Percentiles rank a stretch among this genome's conserved stretches.
These are phyloP conservation scores for Genyomyrus donnyi DNA, from an alignment of 2,113 vertebrate species.

Conservation along the genomic window DNA sequence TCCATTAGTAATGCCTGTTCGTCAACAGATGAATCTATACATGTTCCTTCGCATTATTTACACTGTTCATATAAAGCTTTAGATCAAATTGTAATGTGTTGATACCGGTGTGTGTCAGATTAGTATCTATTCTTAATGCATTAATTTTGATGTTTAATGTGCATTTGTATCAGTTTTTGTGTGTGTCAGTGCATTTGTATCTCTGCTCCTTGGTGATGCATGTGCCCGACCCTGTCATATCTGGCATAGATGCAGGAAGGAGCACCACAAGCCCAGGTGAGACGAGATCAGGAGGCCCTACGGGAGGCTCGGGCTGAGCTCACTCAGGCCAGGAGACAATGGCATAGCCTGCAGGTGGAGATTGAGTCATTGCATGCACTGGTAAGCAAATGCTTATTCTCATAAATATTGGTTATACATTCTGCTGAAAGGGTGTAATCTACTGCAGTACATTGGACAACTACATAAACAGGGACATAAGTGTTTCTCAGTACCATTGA, in stretches of 20 bases:
- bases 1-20: neutral
- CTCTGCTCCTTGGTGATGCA: neutral
- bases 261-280: conserved; percentile 71
- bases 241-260: conserved; percentile 58
- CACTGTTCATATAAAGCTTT: neutral
- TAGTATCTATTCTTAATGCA: neutral
- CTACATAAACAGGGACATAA: neutral
- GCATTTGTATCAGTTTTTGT: neutral
- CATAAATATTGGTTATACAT: neutral
- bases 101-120: neutral
- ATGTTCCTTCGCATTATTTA: neutral
- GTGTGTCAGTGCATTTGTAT: neutral
- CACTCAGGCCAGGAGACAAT: conserved; percentile 77
- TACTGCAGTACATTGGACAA: neutral
- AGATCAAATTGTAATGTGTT: neutral
- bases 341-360: conserved; percentile 86
- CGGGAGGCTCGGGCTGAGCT: conserved; percentile 80
- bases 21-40: neutral
- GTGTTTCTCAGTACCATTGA: neutral
- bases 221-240: neutral
- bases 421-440: neutral
- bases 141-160: neutral
- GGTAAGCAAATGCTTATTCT: conserved; percentile 58
- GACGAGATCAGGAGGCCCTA: conserved; percentile 68
- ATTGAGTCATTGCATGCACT: conserved; percentile 84